Evolutionary conservation across 2,888 invertebrate species (phyloP).

Genomic region (Portevinia maculata): DNA sequence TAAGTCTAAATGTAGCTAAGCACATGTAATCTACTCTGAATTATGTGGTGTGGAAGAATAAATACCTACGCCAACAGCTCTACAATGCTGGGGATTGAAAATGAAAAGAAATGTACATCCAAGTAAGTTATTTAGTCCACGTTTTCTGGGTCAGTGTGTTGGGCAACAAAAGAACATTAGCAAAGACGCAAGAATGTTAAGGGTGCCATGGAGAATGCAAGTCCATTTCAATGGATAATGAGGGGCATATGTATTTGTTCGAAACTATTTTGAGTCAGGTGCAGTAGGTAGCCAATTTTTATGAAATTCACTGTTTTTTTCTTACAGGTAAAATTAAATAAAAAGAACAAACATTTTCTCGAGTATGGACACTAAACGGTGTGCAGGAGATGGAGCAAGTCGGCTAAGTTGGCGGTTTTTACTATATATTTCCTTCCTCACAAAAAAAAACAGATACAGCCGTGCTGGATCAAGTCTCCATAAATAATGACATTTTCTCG

Average conservation of each 20-base stretch:
- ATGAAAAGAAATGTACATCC: background rate
- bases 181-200: background rate
- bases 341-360: too few relatives aligned
- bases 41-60: conserved; percentile 39
- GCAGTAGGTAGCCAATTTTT: too few relatives aligned
- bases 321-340: too few relatives aligned
- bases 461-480: too few relatives aligned
- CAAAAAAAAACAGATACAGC: too few relatives aligned
- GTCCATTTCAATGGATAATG: background rate
- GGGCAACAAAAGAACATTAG: background rate
- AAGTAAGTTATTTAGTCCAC: background rate
- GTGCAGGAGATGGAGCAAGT: too few relatives aligned
- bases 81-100: background rate
- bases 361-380: too few relatives aligned
- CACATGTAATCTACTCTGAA: conserved; percentile 29
- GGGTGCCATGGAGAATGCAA: background rate
- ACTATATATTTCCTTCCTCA: too few relatives aligned
- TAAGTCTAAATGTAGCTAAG: conserved; percentile 5
- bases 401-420: too few relatives aligned
- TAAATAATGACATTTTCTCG: too few relatives aligned
- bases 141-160: conserved; percentile 2
- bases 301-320: too few relatives aligned
- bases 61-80: background rate
- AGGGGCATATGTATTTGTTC: background rate
- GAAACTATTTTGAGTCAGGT: too few relatives aligned